Conservation (phyloP, 2,888 invertebrate species). For the Nomada hirtipes region DNA sequence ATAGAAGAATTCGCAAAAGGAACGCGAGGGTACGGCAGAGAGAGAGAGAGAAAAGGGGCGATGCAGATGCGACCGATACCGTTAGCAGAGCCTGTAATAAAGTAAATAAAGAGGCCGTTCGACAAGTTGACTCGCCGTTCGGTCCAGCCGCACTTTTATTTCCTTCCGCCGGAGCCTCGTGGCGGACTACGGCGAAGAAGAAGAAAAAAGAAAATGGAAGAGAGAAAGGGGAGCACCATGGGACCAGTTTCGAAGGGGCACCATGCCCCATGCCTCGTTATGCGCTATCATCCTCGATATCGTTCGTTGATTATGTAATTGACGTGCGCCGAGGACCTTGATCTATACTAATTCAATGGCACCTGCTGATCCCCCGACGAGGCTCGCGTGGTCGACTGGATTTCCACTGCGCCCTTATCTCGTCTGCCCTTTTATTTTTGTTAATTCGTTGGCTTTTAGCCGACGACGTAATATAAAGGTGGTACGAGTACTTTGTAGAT, state of each 20-base stretch:
- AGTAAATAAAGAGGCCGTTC: constrained; percentile 82
- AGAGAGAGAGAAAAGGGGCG: constrained; percentile 23
- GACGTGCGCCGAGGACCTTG: constrained; percentile 66
- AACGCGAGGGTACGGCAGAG: constrained; percentile 8
- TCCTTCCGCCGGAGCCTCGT: constrained; percentile 65
- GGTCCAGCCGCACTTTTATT: constrained; percentile 71
- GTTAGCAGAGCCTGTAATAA: constrained; percentile 82
- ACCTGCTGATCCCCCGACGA: constrained; percentile 72
- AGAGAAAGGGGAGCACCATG: constrained; percentile 38
- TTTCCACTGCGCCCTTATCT: constrained; percentile 3
- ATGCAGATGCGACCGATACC: constrained; percentile 79
- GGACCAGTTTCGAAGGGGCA: constrained; percentile 58
- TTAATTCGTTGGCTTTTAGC: not conserved
- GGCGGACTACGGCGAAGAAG: constrained; percentile 21
- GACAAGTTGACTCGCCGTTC: constrained; percentile 72
- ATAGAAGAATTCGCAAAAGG: constrained; percentile 75
- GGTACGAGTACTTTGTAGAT: constrained; percentile 34
- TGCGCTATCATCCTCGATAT: constrained; percentile 74
- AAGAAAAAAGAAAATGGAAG: constrained; percentile 30
- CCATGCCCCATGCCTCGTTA: constrained; percentile 49
- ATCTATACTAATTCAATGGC: constrained; percentile 69
- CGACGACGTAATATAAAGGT: constrained; percentile 24
- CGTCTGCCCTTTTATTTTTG: not conserved
- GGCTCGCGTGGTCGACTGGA: constrained; percentile 24
- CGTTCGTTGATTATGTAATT: constrained; percentile 73